Base-by-base conservation (phyloP, 2,888 invertebrate genomes). In the Dicyrtoma fusca region DNA sequence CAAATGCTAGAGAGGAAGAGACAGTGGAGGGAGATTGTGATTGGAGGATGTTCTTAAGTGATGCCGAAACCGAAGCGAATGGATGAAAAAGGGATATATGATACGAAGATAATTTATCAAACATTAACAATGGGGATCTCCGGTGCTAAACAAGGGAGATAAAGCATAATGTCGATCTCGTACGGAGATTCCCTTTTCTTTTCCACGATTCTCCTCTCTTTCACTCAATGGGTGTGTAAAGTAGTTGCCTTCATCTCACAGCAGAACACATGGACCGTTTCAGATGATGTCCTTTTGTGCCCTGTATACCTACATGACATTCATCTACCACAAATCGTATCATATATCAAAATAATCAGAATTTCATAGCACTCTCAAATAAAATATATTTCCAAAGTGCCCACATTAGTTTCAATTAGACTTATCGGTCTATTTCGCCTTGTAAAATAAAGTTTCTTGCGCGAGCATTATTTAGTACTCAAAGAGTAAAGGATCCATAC, bases 71-170 rank as follows among this genome's bases (percentile, higher is more conserved):
- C 69, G 69, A 51, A 69, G 61, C 69, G 69, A 69, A 69, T 69
- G 69, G 53, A 68, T 47, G 26, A 26, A 66, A 66, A 57, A 45
- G 69, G 69, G 71, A 71, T 66, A 69, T 69, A 69, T 69, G 71
- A 71, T 62, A 71, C 64, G 51, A 63, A 62, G 71, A 63, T 71
- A 71, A 71, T 71, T 71, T 71, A 71, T 71, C 71, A 71, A 63
- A 59, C 45, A 62, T 55, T 70, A 71, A 71, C 71, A 71, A 71
- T 71, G 55, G 62, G n/a, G n/a, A 13, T 26, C 66, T 66, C 66
- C 66, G n/a, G n/a, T 6, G 19, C 53, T 51, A 53, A 63, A 63
- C 71, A 55, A 63, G 63, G 47, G 57, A 69, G 69, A 69, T 68
- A 68, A 68, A 68, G 57, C 68, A 68, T 66, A 47, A 44, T 62